Evolutionary conservation across 2,888 invertebrate species (phyloP).

Genomic region (Hypomecis punctinalis): DNA sequence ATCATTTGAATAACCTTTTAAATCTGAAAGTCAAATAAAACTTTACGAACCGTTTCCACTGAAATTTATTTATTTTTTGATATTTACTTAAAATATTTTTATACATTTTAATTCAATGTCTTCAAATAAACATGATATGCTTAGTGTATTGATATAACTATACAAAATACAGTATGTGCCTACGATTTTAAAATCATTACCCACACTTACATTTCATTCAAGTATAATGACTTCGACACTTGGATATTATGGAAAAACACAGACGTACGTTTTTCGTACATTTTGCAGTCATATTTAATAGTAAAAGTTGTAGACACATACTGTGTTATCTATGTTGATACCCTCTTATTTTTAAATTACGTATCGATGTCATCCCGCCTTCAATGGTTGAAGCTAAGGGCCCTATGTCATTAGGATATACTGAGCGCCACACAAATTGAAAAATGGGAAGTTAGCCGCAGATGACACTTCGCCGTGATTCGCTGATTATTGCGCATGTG

Average conservation of each 20-base stretch:
- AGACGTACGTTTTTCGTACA: neutral
- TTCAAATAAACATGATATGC: conserved; percentile 12
- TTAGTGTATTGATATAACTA: neutral
- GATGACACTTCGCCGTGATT: too few species aligned
- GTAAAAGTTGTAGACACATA: conserved; percentile 7
- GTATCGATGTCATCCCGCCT: neutral
- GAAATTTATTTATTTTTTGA: neutral
- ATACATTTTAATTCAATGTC: conserved; percentile 20
- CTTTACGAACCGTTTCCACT: neutral
- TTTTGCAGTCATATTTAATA: neutral
- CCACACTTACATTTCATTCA: neutral
- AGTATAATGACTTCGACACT: neutral
- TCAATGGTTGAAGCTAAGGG: too few species aligned
- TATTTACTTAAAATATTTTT: conserved; percentile 1
- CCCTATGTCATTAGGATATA: too few species aligned
- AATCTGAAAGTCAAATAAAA: neutral
- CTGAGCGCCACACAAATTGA: too few species aligned
- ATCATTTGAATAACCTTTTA: neutral
- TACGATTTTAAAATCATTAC: conserved; percentile 19
- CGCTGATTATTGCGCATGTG: too few species aligned
- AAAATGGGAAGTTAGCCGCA: too few species aligned
- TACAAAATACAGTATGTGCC: conserved; percentile 14
- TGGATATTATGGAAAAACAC: neutral
- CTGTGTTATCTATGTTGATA: conserved; percentile 2
- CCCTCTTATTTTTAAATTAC: neutral